Base-by-base conservation (phyloP, 2,888 invertebrate genomes). In the Andrena marginata region DNA sequence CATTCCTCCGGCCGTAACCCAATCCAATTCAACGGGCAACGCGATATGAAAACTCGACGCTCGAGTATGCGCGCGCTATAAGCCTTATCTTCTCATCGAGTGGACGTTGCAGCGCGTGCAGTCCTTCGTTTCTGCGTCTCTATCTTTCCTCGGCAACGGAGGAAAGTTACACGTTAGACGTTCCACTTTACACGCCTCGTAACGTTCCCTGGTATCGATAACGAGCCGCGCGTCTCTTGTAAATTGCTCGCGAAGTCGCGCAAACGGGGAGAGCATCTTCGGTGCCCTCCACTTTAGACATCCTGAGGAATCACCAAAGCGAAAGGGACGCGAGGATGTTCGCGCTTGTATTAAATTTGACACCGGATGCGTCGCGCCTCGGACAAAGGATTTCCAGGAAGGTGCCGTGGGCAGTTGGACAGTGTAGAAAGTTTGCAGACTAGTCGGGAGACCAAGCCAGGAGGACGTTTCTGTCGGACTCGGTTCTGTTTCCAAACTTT, bases 31-130 rank as follows among this genome's bases (percentile, higher is more conserved):
- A 60, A 20, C 70, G 26, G 49, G 78, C 51, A 72, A 85, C 62
- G 78, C 51, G 84, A 87, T 80, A 77, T 29, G 77, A 87, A 85
- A 85, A 87, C 87, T 81, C 84, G 85, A 85, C 84, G 80, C 80
- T 48, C 59, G 81, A 26, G 65, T 78, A 84, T 84, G 76, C 69
- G 77, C 70, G 59, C 29, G 59, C 73, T 71, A 62, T 77, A 77
- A 65, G 62, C 67, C 75, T 83, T 84, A 81, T 85, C 82, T 64
- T 23, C 77, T 87, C 87, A 87, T 87, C 87, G 63, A 56, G n/a
- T n/a, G 62, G 75, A 68, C 70, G 56, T 20, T 76, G 70, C 67
- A 49, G 69, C 80, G 70, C 63, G 59, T 59, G 62, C 70, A 60
- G 26, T 67, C 59, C 35, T 73, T 23, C 76, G 35, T 67, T 70